phyloP scores from a whole-genome alignment of 2,797 vertebrate species.

The Hybognathus amarus region DNA sequence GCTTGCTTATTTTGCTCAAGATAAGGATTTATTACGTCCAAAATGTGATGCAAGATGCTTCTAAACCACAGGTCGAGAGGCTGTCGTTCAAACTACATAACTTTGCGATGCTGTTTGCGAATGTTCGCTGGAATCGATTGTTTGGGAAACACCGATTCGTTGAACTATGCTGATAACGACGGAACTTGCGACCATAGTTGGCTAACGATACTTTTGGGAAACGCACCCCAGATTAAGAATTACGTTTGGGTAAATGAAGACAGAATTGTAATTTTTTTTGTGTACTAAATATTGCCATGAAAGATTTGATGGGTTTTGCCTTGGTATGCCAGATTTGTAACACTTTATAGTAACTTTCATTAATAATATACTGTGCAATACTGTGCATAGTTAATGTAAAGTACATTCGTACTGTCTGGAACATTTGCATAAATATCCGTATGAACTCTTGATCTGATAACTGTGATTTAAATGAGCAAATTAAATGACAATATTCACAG shows the following conservation, averaged over 20 bases:
- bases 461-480: background rate
- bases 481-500: background rate
- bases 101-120: too few species aligned
- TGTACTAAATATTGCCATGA: constrained; percentile 12
- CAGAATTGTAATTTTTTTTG: background rate
- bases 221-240: background rate
- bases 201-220: too few species aligned
- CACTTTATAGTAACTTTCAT: constrained; percentile 29
- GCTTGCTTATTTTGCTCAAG: too few species aligned
- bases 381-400: too few species aligned
- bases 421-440: background rate
- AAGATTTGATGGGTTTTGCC: background rate
- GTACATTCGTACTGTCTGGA: background rate
- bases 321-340: background rate
- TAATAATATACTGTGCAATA: background rate
- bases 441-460: background rate
- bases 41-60: too few species aligned
- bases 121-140: too few species aligned
- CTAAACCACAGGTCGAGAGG: too few species aligned
- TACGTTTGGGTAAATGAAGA: background rate
- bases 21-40: too few species aligned
- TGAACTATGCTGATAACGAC: too few species aligned
- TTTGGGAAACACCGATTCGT: too few species aligned
- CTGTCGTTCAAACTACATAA: too few species aligned
- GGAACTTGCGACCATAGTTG: too few species aligned